Evolutionary conservation across 2,888 invertebrate species (phyloP).

Genomic region (Seladonia tumulorum): DNA sequence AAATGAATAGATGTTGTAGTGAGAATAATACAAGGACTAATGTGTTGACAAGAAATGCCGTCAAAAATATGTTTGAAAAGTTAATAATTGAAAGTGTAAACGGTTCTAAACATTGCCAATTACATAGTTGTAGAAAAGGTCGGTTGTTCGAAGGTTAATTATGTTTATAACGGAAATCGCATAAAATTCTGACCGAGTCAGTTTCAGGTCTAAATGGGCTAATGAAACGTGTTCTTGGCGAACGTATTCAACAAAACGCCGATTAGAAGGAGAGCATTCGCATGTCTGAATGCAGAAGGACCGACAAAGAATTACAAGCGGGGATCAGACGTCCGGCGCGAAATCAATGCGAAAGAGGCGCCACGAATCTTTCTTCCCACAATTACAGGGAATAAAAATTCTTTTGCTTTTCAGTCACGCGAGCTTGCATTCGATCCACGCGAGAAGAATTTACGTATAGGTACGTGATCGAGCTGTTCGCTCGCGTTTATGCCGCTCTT

Average conservation of each 20-base stretch:
- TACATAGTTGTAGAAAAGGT: no score
- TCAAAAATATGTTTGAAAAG: no score
- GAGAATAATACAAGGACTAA: no score
- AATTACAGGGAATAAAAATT: constrained; percentile 75
- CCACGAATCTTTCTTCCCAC: constrained; percentile 75
- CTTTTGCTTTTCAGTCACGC: constrained; percentile 78
- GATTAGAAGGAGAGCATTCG: constrained; percentile 5
- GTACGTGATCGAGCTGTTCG: constrained; percentile 26
- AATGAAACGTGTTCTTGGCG: neutral
- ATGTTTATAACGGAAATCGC: no score
- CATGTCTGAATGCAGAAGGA: constrained; percentile 28
- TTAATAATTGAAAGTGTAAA: no score
- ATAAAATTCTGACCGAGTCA: no score
- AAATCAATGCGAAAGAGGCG: constrained; percentile 70
- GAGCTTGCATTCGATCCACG: constrained; percentile 65
- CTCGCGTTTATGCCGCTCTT: constrained; percentile 27
- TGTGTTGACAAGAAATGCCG: no score
- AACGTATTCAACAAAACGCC: neutral
- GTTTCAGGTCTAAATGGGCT: neutral
- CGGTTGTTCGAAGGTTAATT: no score
- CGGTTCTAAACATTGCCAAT: no score
- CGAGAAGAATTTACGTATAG: constrained; percentile 57
- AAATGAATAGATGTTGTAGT: no score
- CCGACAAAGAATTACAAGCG: constrained; percentile 61
- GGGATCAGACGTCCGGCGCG: constrained; percentile 66